Evolutionary conservation across 2,888 invertebrate genomes (phyloP).

Genomic region (Deroplatys truncata): DNA sequence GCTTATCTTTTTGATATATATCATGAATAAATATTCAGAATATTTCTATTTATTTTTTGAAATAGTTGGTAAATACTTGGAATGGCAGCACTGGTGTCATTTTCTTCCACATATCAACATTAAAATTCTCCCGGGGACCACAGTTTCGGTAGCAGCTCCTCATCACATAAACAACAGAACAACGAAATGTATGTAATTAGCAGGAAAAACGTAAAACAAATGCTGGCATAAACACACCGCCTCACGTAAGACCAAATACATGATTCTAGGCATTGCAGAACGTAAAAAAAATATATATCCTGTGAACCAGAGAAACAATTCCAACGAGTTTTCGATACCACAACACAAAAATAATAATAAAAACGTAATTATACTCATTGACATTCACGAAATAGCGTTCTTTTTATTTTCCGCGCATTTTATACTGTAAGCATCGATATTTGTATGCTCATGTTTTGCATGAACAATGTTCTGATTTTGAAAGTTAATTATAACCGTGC

Average conservation of each 20-base stretch:
- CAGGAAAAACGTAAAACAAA: neutral
- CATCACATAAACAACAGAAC: neutral
- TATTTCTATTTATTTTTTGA: too few species aligned
- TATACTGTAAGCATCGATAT: neutral
- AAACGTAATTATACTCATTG: neutral
- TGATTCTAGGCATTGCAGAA: neutral
- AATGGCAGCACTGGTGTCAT: neutral
- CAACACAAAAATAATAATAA: neutral
- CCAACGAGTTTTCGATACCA: neutral
- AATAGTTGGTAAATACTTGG: neutral
- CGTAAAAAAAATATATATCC: neutral
- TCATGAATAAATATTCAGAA: too few species aligned
- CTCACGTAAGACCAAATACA: neutral
- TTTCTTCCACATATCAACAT: neutral
- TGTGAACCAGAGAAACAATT: neutral
- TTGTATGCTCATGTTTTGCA: neutral
- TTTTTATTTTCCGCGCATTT: neutral
- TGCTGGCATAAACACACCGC: neutral
- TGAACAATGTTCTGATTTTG: neutral
- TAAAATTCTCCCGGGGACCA: neutral
- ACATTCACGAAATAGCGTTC: neutral
- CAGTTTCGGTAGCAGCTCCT: neutral
- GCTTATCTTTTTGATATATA: too few species aligned
- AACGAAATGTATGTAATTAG: neutral
- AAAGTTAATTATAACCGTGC: neutral